Evolutionary conservation across 2,888 invertebrate species (phyloP), one percentile per base, ranked within the genome.

Genomic region (Galerucella nymphaeae): DNA sequence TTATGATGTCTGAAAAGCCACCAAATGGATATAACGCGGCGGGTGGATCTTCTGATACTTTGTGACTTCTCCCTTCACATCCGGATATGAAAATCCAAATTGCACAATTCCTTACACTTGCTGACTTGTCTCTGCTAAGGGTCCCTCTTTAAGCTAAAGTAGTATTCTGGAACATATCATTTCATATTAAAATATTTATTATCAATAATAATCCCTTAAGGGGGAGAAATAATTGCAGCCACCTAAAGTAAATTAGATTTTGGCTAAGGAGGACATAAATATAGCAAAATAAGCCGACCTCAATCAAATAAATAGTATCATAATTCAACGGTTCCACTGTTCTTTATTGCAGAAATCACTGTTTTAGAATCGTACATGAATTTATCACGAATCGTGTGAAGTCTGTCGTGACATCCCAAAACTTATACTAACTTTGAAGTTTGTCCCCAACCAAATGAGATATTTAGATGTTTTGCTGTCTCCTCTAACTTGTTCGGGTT

Each of bases 11-110:
- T 76, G 76, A 75, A 73, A 66, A 66, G 70, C 76, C 76, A 75
- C 77, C 76, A 74, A 77, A 71, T 77, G 77, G 75, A 72, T 75
- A 73, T 77, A 77, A 77, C 77, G 75, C 75, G 73, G 73, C 58
- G 64, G 73, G 70, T 68, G 73, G 74, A 76, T 76, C 75, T 73
- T 55, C 73, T 69, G 75, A 77, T 77, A 75, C 76, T 77, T 76
- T 77, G 75, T 77, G 73, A 73, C 74, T 76, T 73, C 67, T 67
- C 75, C 70, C 70, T 74, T 74, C 70, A 66, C 76, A 63, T 68
- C n/a, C 48, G 71, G 74, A 72, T 74, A 76, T 76, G 77, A 74
- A 77, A 77, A 75, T 76, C 75, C 68, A 72, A 75, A 77, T 72
- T 73, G 72, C 76, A 71, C 75, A 74, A 76, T 77, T 76, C 72